Evolutionary conservation across 2,113 vertebrate genomes (phyloP), one percentile per base, ranked within the genome.

Genomic region (Elephas maximus): DNA sequence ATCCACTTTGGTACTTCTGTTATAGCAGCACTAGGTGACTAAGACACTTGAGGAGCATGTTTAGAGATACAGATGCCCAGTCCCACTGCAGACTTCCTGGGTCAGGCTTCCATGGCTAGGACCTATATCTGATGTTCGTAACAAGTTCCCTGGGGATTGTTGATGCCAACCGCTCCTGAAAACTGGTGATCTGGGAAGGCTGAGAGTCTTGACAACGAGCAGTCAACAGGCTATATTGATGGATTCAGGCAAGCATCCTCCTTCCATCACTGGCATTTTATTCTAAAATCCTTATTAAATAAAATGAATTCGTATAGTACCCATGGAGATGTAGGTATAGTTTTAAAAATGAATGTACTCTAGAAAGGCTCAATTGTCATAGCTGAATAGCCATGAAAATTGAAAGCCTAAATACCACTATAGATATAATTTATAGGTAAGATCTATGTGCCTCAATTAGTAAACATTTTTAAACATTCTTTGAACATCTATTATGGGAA

Each of bases 231-330:
- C 53, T 41, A 18, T 48, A 23, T 1, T 67, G 60, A 91, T 28
- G 10, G 33, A 89, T 69, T 84, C 77, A 95, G 57, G 81, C 24
- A 85, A 90, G 30, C 15, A 69, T 77, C 69, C 11, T 89, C 67
- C 57, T 91, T 94, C 60, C 73, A 10, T 84, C 65, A 80, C 9
- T 71, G 69, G 45, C 14, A 91, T 81, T 96, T 92, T 92, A 74
- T 48, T 81, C 65, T 96, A 80, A 96, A 84, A 51, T 57, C 63
- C 83, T 90, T 96, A 10, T 67, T 85, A 83, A 87, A 81, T 79
- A 74, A 90, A 89, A 65, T 84, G 0, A 76, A 77, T 80, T 76
- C 44, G 77, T 65, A 4, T 76, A 92, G 90, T 76, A 81, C 6
- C 1, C 21, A 74, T 1, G 73, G 30, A 88, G 21, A 76, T 37